These are phyloP conservation scores for Escarpia spicata DNA, from an alignment of 2,888 invertebrate species.

Conservation along the genomic window DNA sequence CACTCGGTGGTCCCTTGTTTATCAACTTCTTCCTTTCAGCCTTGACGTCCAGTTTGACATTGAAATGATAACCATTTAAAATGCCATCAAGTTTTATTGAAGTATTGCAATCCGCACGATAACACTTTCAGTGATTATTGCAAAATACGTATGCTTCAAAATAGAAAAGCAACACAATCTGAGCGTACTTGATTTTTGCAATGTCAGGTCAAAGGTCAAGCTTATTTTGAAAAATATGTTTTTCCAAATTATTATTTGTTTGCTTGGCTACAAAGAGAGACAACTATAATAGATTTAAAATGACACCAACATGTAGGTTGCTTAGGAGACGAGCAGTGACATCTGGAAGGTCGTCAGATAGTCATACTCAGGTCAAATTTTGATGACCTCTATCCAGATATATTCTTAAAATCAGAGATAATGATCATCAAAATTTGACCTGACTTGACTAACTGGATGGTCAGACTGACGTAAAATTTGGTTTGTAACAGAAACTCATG, in stretches of 20 bases:
- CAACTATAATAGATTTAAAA: neutral
- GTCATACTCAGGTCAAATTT: neutral
- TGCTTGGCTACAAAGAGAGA: neutral
- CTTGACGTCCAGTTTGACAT: neutral
- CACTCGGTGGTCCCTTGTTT: too few relatives aligned
- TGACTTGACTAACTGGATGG: neutral
- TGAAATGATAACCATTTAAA: neutral
- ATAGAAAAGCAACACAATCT: neutral
- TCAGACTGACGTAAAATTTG: neutral
- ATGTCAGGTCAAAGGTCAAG: neutral
- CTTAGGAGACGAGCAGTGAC: neutral
- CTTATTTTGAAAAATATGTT: neutral
- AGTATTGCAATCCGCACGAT: neutral
- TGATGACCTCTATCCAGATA: too few relatives aligned
- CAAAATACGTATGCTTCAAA: neutral
- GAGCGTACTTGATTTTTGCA: constrained; percentile 8
- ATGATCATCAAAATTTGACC: neutral
- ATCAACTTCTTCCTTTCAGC: neutral
- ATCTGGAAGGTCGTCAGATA: neutral
- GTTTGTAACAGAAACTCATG: too few relatives aligned
- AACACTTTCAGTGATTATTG: neutral
- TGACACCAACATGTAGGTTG: neutral
- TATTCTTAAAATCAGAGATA: too few relatives aligned
- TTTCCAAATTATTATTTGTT: neutral
- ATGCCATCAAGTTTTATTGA: neutral